Evolutionary conservation across 2,113 vertebrate genomes (phyloP).

Genomic region (Platycercus adscitus): DNA sequence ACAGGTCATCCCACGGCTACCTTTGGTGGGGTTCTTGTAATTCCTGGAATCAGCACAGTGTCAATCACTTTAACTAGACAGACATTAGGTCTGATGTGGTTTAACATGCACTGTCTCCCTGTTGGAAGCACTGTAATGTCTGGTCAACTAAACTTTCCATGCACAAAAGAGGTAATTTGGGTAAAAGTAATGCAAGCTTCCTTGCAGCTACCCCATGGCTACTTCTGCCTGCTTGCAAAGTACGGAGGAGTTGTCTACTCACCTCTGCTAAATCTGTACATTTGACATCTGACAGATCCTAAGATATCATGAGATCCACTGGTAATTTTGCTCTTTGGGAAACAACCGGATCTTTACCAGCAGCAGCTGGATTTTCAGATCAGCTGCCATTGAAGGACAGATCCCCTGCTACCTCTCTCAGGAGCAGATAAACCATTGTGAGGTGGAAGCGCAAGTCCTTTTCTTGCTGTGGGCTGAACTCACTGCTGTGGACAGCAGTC

Average conservation of each 20-base stretch:
- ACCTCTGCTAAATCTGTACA: background rate
- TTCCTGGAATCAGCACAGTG: background rate
- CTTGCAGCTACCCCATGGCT: background rate
- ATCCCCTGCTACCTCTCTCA: background rate
- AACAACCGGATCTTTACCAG: rapidly evolving
- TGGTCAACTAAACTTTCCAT: background rate
- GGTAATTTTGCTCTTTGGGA: background rate
- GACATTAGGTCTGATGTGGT: background rate
- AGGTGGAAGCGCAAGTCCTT: background rate
- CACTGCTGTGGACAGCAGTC: background rate
- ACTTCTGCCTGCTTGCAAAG: background rate
- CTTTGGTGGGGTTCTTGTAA: background rate
- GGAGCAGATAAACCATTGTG: background rate
- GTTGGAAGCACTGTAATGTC: background rate
- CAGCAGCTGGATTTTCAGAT: background rate
- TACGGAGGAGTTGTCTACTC: background rate
- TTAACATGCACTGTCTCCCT: background rate
- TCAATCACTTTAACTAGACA: background rate
- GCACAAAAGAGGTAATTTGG: background rate
- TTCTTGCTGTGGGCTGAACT: background rate
- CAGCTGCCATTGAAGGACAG: background rate
- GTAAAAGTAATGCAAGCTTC: background rate
- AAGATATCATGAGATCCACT: background rate
- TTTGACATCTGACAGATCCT: background rate
- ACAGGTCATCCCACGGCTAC: background rate